phyloP scores from a whole-genome alignment of 2,888 invertebrate species.

The Hemithea aestivaria region DNA sequence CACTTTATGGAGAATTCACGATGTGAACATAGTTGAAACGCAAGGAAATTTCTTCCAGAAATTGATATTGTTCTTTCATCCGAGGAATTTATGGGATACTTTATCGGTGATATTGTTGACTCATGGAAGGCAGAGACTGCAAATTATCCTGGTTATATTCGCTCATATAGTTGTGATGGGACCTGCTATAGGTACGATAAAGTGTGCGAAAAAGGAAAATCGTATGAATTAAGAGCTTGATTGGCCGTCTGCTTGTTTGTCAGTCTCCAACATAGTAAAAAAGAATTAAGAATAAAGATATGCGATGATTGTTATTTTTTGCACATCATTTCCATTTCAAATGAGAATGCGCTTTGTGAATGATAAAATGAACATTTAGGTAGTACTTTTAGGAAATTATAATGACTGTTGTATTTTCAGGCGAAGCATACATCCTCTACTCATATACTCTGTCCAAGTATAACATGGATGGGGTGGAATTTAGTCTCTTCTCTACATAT shows the following conservation, averaged over 20 bases:
- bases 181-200: conserved; percentile 64
- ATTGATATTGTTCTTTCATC: conserved; percentile 53
- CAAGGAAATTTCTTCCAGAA: conserved; percentile 46
- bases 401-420: too few species aligned
- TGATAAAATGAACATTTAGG: too few species aligned
- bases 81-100: conserved; percentile 60
- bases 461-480: conserved; percentile 72
- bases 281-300: too few species aligned
- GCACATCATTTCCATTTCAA: conserved; percentile 8
- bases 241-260: too few species aligned
- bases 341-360: too few species aligned
- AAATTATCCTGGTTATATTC: conserved; percentile 57
- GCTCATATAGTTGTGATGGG: conserved; percentile 66
- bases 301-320: too few species aligned
- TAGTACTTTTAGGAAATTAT: too few species aligned
- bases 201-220: too few species aligned
- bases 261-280: too few species aligned
- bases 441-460: conserved; percentile 72
- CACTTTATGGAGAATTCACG: conserved; percentile 55
- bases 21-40: conserved; percentile 45
- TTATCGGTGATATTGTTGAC: conserved; percentile 55
- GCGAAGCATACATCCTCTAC: conserved; percentile 70
- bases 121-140: conserved; percentile 39
- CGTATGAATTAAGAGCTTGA: too few species aligned
- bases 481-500: conserved; percentile 71